Evolutionary conservation across 2,113 vertebrate species (phyloP).

Genomic region (Pseudorasbora parva): DNA sequence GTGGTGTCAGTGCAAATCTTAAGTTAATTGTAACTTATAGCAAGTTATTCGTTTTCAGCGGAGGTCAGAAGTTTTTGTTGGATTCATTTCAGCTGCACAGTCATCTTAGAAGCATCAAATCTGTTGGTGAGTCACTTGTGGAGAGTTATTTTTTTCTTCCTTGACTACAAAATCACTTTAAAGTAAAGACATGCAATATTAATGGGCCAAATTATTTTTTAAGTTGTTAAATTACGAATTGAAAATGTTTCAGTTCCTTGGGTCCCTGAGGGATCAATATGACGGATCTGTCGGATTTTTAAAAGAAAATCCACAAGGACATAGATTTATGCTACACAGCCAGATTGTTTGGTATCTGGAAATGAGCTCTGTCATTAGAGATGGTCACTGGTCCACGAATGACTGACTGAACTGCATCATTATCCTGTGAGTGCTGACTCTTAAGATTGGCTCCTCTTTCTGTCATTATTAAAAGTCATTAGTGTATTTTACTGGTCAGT

Average conservation of each 20-base stretch:
- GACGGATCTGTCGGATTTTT: too few relatives aligned
- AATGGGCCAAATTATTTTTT: background rate
- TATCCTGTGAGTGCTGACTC: slow-evolving; percentile 37
- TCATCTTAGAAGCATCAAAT: background rate
- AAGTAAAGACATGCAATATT: background rate
- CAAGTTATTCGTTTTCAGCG: slow-evolving; percentile 8
- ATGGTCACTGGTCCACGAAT: slow-evolving; percentile 34
- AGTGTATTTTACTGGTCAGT: slow-evolving; percentile 39
- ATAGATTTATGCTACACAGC: background rate
- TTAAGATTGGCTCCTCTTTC: slow-evolving; percentile 5
- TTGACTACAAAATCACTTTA: background rate
- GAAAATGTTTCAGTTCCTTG: background rate
- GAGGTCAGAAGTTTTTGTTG: slow-evolving; percentile 3
- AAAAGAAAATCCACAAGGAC: background rate
- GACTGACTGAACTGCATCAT: slow-evolving; percentile 29
- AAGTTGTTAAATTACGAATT: background rate
- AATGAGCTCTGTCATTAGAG: too few relatives aligned
- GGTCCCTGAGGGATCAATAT: too few relatives aligned
- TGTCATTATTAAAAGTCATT: slow-evolving; percentile 43
- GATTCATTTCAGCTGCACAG: background rate
- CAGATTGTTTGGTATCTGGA: too few relatives aligned
- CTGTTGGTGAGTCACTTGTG: background rate
- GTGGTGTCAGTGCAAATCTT: slow-evolving; percentile 10
- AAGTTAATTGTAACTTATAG: slow-evolving; percentile 42
- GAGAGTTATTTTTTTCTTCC: background rate